Base-by-base conservation (phyloP, 1,140 invertebrate species). In the Thaumetopoea pityocampa region DNA sequence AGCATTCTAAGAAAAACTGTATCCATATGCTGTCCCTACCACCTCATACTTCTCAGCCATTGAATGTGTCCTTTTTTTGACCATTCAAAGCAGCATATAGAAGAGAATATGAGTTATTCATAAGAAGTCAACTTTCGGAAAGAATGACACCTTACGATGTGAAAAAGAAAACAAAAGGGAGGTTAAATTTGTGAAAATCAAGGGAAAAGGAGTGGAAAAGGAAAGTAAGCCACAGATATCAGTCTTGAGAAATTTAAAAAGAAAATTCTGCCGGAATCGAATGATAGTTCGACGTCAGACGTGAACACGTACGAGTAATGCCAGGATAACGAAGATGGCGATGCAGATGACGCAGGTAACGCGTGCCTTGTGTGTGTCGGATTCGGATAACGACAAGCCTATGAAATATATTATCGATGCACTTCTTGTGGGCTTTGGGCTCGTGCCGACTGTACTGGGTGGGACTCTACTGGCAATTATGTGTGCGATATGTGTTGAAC, bases 1-100 rank as follows among this genome's bases (percentile, higher is more conserved):
- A 79, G 65, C 14, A 74, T 66, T 30, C 69, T 65, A 46, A 80
- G 76, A 60, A 57, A 70, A 51, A 85, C 10, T 9, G 50, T 27
- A 18, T 51, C 2, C 35, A 51, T 41, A 56, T 56, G 40, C 33
- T 51, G n/a, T 51, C 43, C 16, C 20, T 56, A 4, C 53, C 48
- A 19, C 40, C 36, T 1, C 48, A 57, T 10, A 49, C 41, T 9
- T 52, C 54, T 16, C 45, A 52, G 18, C 54, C 54, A n/a, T n/a
- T n/a, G n/a, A n/a, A n/a, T n/a, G n/a, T n/a, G n/a, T n/a, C n/a
- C n/a, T n/a, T 49, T 40, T 52, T 46, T 52, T 36, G 45, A 2
- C 47, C 44, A 20, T 23, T 52, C 2, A 57, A 57, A 49, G 35
- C 28, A 7, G 23, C 43, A 5, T 56, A 47, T 15, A 51, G 18